A percentile compares a stretch with the other conserved stretches of the same genome.
phyloP scores from a whole-genome alignment of 2,113 vertebrate species.

The Gobio gobio region DNA sequence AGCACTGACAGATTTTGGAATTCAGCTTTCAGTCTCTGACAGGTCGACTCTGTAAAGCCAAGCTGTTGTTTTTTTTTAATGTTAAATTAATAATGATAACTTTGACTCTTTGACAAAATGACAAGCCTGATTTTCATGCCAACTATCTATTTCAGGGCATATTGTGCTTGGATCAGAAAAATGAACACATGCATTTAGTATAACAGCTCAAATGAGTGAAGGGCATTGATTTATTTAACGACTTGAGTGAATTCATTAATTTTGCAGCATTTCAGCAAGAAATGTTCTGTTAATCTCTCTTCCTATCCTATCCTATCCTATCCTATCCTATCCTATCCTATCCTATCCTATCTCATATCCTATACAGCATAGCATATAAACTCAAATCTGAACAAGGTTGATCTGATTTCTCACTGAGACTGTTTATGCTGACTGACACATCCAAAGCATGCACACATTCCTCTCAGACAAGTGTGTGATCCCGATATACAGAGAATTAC shows the following conservation, averaged over 20 bases:
- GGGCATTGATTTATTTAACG: not conserved
- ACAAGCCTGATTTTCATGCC: not conserved
- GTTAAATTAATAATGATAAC: constrained; percentile 9
- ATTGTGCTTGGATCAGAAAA: not conserved
- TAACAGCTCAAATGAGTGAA: not conserved
- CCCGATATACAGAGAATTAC: too few species aligned
- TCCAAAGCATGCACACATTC: too few species aligned
- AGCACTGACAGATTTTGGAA: constrained; percentile 5
- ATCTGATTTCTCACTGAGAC: too few species aligned
- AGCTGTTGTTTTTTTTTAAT: not conserved
- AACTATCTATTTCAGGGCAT: not conserved
- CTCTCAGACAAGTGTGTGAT: too few species aligned
- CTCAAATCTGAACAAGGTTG: too few species aligned
- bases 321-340: not conserved
- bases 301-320: not conserved
- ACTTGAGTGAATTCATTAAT: not conserved
- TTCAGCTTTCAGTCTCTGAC: not conserved
- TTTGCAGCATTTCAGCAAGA: not conserved
- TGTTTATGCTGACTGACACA: too few species aligned
- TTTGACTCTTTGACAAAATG: not conserved
- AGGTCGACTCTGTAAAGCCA: not conserved
- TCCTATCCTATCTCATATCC: not conserved
- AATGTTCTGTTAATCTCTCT: not conserved
- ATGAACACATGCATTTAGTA: not conserved
- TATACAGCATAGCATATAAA: not conserved